Conservation (phyloP, 2,113 vertebrate genomes). For the Solenodon paradoxus region DNA sequence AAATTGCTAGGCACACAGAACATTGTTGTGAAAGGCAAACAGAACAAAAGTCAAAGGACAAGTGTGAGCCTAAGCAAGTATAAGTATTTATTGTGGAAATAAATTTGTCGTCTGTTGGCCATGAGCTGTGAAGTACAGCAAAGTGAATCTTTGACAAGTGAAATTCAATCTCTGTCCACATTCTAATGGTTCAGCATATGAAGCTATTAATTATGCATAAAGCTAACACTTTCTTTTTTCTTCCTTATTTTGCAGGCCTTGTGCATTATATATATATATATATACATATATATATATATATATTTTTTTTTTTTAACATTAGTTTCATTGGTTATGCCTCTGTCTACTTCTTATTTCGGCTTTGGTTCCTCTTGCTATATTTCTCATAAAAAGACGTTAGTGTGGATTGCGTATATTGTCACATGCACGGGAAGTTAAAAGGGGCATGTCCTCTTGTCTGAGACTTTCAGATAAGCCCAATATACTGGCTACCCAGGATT, state of each 20-base stretch:
- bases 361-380: background rate
- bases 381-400: background rate
- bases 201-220: constrained; percentile 37
- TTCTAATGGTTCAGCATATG: constrained; percentile 1
- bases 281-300: background rate
- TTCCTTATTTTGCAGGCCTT: background rate
- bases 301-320: background rate
- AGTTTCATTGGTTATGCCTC: background rate
- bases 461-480: background rate
- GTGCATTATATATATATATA: background rate
- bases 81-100: constrained; percentile 22
- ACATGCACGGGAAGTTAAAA: background rate
- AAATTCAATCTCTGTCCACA: constrained; percentile 12
- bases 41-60: constrained; percentile 7
- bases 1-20: background rate
- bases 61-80: background rate
- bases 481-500: background rate
- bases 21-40: constrained; percentile 33
- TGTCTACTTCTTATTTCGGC: constrained; percentile 30
- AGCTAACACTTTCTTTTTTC: background rate
- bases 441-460: background rate
- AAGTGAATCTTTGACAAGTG: constrained; percentile 6
- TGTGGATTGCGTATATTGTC: background rate
- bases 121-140: background rate
- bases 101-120: constrained; percentile 17